phyloP scores from a whole-genome alignment of 2,888 invertebrate genomes.

The Lacanobia wlatinum region DNA sequence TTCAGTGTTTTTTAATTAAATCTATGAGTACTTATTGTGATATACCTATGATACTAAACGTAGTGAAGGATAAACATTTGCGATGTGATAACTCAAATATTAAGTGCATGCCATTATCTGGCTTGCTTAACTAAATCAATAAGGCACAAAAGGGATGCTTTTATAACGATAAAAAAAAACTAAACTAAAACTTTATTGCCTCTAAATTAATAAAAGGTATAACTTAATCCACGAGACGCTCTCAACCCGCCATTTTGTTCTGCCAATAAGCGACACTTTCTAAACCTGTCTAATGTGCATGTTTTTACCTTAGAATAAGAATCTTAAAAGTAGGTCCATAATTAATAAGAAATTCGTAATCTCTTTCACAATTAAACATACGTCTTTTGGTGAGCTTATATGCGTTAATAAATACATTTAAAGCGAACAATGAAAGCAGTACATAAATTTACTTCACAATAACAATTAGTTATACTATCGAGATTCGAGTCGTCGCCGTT shows the following conservation, averaged over 20 bases:
- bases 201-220: constrained; percentile 1
- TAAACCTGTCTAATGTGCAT: neutral
- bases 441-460: constrained; percentile 36
- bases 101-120: neutral
- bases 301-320: neutral
- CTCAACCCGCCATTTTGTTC: neutral
- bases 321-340: neutral
- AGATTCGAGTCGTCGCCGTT: constrained; percentile 8
- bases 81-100: neutral
- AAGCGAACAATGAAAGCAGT: constrained; percentile 50
- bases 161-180: constrained; percentile 13
- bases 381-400: constrained; percentile 47
- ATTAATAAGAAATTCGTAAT: constrained; percentile 35
- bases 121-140: constrained; percentile 44
- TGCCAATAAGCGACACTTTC: neutral
- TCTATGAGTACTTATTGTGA: neutral
- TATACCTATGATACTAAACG: neutral
- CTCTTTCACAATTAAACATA: constrained; percentile 27
- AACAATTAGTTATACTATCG: constrained; percentile 25
- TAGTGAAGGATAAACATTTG: neutral
- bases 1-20: neutral
- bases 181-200: constrained; percentile 15
- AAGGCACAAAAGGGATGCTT: constrained; percentile 66
- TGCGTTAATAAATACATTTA: constrained; percentile 38
- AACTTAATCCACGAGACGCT: neutral